Evolutionary conservation across 2,797 vertebrate genomes (phyloP), one percentile per base, ranked within the genome.

Genomic region (Cossypha heuglini): DNA sequence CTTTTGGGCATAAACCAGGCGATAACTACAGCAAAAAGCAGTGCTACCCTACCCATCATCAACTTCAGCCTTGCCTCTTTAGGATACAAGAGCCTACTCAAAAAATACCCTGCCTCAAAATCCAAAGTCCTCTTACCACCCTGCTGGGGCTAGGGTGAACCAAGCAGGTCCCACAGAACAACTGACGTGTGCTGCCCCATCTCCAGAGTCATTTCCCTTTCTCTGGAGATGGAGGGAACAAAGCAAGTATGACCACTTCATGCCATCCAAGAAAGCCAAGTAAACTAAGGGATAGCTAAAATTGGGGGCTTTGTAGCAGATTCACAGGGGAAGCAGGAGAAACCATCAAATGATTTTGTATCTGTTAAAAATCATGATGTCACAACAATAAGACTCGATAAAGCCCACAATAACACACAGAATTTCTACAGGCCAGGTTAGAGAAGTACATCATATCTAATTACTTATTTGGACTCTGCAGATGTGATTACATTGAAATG

Each of bases 131-230:
- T 78, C 46, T 38, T 22, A 29, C 3, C 45, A n/a, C 59, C 24
- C 22, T 25, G 29, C 59, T 71, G 63, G 33, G 69, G 5, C 0
- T 1, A 67, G 6, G 6, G 28, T 5, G 26, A 31, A 24, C 26
- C n/a, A 64, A 49, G 11, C 20, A 72, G 45, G 33, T n/a, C 42
- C 58, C 71, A 31, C 48, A 88, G 35, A 7, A 69, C 13, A 13
- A 40, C 28, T 31, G 9, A 8, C 0, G 0, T 7, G 21, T 4
- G 9, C 20, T 59, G 51, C 5, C 28, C 31, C 4, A 8, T 2
- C 81, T 45, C 40, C 46, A 35, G 22, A 61, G 9, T 4, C 4
- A 1, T 6, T 46, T 58, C 28, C 22, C 45, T 45, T 24, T 18
- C 59, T 54, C 19, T 35, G 33, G 4, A 18, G 51, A 57, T 4